A percentile compares a stretch with the other conserved stretches of the same genome.
phyloP scores from a whole-genome alignment of 1,140 invertebrate genomes.

The Thaumatotibia leucotreta region DNA sequence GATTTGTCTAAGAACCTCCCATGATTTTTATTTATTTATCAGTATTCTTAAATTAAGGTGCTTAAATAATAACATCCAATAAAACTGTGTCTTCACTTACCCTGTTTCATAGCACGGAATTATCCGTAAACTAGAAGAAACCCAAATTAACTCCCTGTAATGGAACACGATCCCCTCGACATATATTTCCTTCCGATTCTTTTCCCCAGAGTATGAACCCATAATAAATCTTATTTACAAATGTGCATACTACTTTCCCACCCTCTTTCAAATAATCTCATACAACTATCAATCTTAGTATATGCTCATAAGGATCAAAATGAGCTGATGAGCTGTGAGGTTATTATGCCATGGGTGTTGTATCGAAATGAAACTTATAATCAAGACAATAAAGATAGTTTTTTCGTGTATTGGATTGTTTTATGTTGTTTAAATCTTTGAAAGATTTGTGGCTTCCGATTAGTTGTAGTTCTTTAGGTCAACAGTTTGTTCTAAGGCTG shows the following conservation, averaged over 20 bases:
- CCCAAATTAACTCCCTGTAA: neutral
- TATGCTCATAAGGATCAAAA: neutral
- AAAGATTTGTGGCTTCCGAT: neutral
- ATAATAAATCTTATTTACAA: constrained; percentile 10
- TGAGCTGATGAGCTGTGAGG: neutral
- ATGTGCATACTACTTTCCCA: neutral
- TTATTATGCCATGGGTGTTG: neutral
- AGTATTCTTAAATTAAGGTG: no score
- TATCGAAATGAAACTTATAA: neutral
- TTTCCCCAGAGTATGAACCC: neutral
- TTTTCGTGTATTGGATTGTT: neutral
- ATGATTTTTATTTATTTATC: no score
- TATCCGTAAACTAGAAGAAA: neutral
- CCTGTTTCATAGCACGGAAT: no score
- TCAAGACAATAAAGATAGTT: neutral
- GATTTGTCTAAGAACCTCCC: no score
- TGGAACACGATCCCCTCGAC: neutral
- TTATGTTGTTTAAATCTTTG: neutral
- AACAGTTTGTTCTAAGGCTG: neutral
- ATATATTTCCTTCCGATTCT: neutral
- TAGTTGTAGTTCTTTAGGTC: neutral
- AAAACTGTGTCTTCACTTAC: neutral
- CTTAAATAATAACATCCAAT: no score
- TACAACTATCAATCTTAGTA: neutral
- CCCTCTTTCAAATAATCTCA: neutral